phyloP scores from a whole-genome alignment of 2,797 vertebrate species.

The Ptychobarbus kaznakovi region DNA sequence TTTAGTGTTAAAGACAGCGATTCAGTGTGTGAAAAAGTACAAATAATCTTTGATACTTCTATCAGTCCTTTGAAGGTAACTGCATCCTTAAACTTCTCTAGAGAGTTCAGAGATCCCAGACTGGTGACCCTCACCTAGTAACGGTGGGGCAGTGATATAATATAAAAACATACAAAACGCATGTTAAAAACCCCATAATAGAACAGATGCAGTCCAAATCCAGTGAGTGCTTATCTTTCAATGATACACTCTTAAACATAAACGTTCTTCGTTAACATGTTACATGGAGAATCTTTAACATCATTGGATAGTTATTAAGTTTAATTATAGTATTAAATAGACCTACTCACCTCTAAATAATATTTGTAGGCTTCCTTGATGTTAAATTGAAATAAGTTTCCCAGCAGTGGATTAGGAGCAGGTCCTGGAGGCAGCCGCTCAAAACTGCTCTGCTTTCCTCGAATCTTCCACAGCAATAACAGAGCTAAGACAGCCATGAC shows the following conservation, averaged over 20 bases:
- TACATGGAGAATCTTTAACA: not conserved
- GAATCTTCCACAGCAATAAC: conserved; percentile 50
- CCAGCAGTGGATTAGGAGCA: conserved; percentile 70
- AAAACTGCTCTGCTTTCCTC: not conserved
- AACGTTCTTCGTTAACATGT: not conserved
- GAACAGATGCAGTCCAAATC: not conserved
- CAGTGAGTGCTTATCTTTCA: too few relatives aligned
- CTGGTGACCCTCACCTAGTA: not conserved
- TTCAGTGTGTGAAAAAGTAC: not conserved
- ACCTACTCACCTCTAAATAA: conserved; percentile 72
- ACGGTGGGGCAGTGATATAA: not conserved
- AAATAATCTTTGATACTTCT: not conserved
- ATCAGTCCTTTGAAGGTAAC: not conserved
- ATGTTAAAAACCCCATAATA: not conserved
- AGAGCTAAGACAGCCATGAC: conserved; percentile 28
- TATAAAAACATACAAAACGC: too few relatives aligned
- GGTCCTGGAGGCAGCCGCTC: conserved; percentile 75
- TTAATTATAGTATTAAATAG: not conserved
- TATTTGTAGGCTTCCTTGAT: conserved; percentile 67
- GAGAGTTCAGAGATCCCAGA: not conserved
- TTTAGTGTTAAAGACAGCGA: not conserved
- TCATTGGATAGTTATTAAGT: not conserved
- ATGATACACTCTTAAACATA: too few relatives aligned
- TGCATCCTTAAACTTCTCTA: not conserved
- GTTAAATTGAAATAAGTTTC: conserved; percentile 74